Evolutionary conservation across 2,113 vertebrate genomes (phyloP).

Genomic region (Saccopteryx bilineata): DNA sequence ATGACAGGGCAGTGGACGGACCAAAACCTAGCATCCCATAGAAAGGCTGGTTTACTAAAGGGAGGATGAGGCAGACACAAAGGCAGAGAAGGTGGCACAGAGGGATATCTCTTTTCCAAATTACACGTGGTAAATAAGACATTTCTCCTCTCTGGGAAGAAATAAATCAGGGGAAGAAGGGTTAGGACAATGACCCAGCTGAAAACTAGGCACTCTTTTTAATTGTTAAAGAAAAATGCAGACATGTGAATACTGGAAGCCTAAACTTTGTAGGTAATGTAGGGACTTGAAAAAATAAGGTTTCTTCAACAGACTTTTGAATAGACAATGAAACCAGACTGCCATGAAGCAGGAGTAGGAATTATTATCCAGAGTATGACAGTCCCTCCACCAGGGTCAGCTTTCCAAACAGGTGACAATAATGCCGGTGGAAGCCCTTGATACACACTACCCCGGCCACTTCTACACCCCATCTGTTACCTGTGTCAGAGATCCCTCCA

Average conservation of each 20-base stretch:
- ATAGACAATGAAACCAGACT: background rate
- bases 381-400: background rate
- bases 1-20: background rate
- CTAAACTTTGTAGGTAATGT: background rate
- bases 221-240: conserved; percentile 18
- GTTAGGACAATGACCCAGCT: background rate
- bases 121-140: background rate
- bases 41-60: background rate
- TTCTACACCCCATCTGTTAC: background rate
- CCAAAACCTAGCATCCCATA: background rate
- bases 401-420: background rate
- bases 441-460: background rate
- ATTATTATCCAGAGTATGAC: background rate
- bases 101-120: background rate
- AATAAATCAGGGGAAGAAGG: background rate
- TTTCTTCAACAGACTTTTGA: background rate
- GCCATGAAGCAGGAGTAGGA: background rate
- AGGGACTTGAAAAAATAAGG: background rate
- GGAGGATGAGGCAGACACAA: background rate
- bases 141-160: background rate
- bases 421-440: background rate
- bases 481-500: background rate
- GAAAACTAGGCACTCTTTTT: conserved; percentile 14
- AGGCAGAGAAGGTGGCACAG: too few relatives aligned
- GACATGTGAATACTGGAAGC: background rate